Conservation (phyloP, 1,140 invertebrate species). For the Gryon sp. region DNA sequence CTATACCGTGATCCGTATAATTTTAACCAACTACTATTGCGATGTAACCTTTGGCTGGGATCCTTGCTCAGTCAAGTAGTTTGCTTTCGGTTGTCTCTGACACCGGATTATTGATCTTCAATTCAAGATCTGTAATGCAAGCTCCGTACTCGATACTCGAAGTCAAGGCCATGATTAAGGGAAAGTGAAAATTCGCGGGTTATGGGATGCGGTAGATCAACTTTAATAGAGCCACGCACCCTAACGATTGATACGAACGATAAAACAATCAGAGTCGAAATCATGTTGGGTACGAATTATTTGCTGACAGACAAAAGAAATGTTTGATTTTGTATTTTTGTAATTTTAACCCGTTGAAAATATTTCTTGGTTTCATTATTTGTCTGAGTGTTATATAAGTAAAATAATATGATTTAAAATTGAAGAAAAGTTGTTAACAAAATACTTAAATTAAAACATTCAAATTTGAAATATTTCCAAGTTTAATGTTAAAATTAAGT, state of each 20-base stretch:
- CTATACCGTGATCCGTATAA: conserved; percentile 65
- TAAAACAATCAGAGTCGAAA: conserved; percentile 63
- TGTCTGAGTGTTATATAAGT: no score
- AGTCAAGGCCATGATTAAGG: background rate
- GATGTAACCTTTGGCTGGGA: conserved; percentile 68
- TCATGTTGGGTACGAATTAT: conserved; percentile 67
- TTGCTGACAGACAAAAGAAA: no score
- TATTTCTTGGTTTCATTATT: no score
- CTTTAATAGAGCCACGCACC: conserved; percentile 30
- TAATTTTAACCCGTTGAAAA: no score
- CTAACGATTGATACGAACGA: conserved; percentile 33
- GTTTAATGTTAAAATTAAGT: no score
- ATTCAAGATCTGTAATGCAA: background rate
- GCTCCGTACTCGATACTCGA: background rate
- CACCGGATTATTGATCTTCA: conserved; percentile 16
- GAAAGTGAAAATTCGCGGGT: conserved; percentile 44
- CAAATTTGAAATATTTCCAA: no score
- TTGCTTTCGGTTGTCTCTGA: conserved; percentile 31
- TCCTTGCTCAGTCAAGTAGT: conserved; percentile 40
- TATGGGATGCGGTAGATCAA: conserved; percentile 73
- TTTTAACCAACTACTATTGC: conserved; percentile 71
- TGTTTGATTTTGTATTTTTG: no score
- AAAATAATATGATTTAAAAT: no score
- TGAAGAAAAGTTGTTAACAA: no score
- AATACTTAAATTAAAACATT: no score